Conservation (phyloP, 92 coral and sea anemone species). For the Galaxea fascicularis region DNA sequence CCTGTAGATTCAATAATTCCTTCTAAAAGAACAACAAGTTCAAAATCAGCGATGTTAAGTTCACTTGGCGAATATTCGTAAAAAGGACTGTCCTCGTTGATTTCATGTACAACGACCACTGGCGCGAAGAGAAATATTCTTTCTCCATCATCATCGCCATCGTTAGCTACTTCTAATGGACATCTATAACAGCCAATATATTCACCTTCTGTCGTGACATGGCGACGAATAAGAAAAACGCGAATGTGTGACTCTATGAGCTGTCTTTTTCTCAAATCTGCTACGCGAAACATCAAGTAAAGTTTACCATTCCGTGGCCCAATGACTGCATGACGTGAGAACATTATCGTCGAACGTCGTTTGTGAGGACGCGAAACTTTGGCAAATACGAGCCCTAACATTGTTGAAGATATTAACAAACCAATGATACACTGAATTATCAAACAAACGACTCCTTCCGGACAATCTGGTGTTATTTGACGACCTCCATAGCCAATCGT, state of each 20-base stretch:
- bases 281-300: constrained; percentile 79
- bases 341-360: constrained; percentile 66
- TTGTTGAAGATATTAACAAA: constrained; percentile 72
- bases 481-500: constrained; percentile 86
- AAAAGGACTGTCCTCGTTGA: constrained; percentile 81
- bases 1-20: constrained; percentile 86
- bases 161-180: constrained; percentile 57
- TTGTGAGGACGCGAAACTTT: constrained; percentile 78
- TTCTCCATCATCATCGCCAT: constrained; percentile 70
- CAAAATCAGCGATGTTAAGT: constrained; percentile 58
- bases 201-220: constrained; percentile 70
- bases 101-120: constrained; percentile 68
- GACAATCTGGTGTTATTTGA: constrained; percentile 82
- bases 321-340: constrained; percentile 73
- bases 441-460: constrained; percentile 78
- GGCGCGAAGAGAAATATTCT: constrained; percentile 75
- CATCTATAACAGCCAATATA: constrained; percentile 88
- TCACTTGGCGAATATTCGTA: constrained; percentile 73
- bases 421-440: constrained; percentile 80
- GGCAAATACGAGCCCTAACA: constrained; percentile 79
- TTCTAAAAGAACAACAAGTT: constrained; percentile 74
- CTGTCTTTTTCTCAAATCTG: constrained; percentile 81
- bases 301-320: constrained; percentile 79
- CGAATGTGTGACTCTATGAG: constrained; percentile 76
- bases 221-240: constrained; percentile 68